Evolutionary conservation across 2,797 vertebrate species (phyloP).

Genomic region (Brachyalestes nurse): DNA sequence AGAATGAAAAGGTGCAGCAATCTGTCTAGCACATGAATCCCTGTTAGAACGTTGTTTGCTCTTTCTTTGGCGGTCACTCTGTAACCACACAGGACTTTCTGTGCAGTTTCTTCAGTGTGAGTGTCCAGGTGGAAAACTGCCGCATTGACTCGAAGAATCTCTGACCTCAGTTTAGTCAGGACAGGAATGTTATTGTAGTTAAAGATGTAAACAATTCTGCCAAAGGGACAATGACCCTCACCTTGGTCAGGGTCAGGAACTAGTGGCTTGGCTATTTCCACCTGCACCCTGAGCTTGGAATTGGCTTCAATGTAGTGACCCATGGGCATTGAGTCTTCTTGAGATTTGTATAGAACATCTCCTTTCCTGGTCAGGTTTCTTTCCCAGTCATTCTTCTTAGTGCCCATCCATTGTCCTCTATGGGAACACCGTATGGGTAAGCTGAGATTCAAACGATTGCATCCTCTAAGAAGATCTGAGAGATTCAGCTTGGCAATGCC

Average conservation of each 20-base stretch:
- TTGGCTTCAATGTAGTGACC: constrained; percentile 79
- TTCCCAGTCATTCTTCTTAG: constrained; percentile 18
- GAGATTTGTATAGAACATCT: constrained; percentile 6
- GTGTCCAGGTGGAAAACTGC: constrained; percentile 71
- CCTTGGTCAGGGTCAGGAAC: background rate
- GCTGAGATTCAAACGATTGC: constrained; percentile 69
- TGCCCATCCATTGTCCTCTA: constrained; percentile 27
- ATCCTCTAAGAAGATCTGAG: constrained; percentile 76
- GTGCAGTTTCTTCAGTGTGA: constrained; percentile 44
- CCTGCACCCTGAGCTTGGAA: constrained; percentile 79
- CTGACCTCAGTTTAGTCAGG: constrained; percentile 68
- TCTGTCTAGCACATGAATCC: constrained; percentile 84
- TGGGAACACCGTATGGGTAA: constrained; percentile 75
- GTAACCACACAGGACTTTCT: constrained; percentile 69
- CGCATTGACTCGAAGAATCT: constrained; percentile 78
- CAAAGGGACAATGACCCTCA: constrained; percentile 65
- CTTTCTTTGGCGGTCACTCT: constrained; percentile 61
- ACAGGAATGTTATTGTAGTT: constrained; percentile 59
- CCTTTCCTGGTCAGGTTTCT: background rate
- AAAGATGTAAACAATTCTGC: constrained; percentile 80
- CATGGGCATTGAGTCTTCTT: constrained; percentile 56
- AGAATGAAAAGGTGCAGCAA: constrained; percentile 80
- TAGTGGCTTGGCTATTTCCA: constrained; percentile 78
- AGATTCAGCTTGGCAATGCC: constrained; percentile 79
- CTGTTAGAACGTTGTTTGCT: constrained; percentile 80